These are phyloP conservation scores for Ambastaia sidthimunki DNA, from an alignment of 2,797 vertebrate genomes.

Conservation along the genomic window DNA sequence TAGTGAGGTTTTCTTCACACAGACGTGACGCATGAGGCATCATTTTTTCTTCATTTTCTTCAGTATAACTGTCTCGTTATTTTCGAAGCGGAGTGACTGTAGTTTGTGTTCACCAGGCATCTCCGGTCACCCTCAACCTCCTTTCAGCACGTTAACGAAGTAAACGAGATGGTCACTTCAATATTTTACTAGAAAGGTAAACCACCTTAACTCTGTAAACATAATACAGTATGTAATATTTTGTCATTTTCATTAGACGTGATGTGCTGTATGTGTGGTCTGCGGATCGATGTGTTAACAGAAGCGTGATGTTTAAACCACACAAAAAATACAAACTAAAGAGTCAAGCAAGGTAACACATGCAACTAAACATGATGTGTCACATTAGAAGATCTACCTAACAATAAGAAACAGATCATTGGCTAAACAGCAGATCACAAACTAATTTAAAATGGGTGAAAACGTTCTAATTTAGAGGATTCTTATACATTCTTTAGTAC, in stretches of 20 bases:
- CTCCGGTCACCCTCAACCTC: background rate
- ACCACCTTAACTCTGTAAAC: background rate
- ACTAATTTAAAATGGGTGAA: background rate
- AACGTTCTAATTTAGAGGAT: background rate
- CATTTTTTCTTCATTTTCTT: too few relatives aligned
- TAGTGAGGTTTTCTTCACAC: too few relatives aligned
- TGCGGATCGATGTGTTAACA: conserved; percentile 51
- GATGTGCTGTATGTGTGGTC: background rate
- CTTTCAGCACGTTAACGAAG: background rate
- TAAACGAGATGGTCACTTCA: background rate
- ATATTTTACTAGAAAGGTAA: background rate
- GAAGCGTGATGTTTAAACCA: conserved; percentile 24
- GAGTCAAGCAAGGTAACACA: background rate
- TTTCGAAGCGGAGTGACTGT: too few relatives aligned
- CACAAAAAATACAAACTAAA: background rate
- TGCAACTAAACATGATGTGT: background rate
- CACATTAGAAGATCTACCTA: conserved; percentile 10
- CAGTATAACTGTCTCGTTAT: too few relatives aligned
- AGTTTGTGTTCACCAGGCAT: background rate
- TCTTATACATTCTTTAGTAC: background rate
- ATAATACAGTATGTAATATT: background rate
- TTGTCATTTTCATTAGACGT: background rate
- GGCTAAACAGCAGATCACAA: background rate
- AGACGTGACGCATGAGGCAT: too few relatives aligned
- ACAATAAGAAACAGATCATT: background rate